Base-by-base conservation (phyloP, 1,140 invertebrate species). In the Forficula auricularia region DNA sequence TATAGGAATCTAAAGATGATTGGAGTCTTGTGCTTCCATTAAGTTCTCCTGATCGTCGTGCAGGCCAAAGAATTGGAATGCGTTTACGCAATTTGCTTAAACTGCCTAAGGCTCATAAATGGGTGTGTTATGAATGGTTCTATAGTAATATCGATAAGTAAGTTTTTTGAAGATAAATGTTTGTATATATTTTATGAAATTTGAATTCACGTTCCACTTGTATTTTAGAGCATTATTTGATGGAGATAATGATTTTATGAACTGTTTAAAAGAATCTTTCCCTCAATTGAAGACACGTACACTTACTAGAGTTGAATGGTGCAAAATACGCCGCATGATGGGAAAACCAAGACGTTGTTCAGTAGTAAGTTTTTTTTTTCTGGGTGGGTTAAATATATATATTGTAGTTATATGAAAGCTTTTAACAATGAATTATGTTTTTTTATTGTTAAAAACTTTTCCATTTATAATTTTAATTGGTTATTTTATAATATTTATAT, bases 61-160 rank as follows among this genome's bases (percentile, higher is more conserved):
- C 80, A 52, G 87, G 87, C 0, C 88, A 94, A 54, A 75, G 79
- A 52, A 87, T 94, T 53, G 90, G 90, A 1, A 73, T 89, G 61
- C 66, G 88, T 48, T 64, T 98, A 31, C 71, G 90, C 51, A 98
- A 98, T 67, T 69, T 98, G n/a, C 67, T 98, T 0, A 98, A 98
- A 65, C 64, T 98, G 48, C 94, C 95, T 0, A 98, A 98, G 68
- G 94, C 94, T 15, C 92, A 98, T 61, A 94, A 92, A 67, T 98
- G 91, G 90, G 90, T 97, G 1, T 96, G 89, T 58, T 96, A 91
- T 63, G 95, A 98, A 61, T 98, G 91, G 80, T 98, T 98, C 66
- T 98, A 98, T 59, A 97, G 91, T 52, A 96, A 95, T 57, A 82
- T 98, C 51, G 92, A 98, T 61, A 72, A 75, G 74, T 79, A 65